A percentile compares a stretch with the other conserved stretches of the same genome.
Evolutionary conservation across 2,797 vertebrate genomes (phyloP).

Genomic region (Menidia menidia): DNA sequence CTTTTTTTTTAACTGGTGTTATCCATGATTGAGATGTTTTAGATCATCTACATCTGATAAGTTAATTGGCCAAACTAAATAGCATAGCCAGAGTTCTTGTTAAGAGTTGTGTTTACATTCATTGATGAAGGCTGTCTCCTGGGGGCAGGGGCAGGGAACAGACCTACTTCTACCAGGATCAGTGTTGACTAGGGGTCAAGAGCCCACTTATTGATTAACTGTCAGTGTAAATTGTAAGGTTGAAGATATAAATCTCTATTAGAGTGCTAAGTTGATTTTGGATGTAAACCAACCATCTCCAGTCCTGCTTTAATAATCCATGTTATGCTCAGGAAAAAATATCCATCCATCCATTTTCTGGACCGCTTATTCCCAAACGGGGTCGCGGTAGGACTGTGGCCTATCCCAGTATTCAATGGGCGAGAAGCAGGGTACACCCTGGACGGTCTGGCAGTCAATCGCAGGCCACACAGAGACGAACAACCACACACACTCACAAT

Average conservation of each 20-base stretch:
- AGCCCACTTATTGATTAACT: constrained; percentile 52
- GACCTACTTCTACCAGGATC: constrained; percentile 46
- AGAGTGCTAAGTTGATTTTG: not conserved
- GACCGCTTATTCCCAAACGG: too few species aligned
- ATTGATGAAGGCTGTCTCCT: constrained; percentile 30
- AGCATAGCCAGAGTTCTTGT: constrained; percentile 20
- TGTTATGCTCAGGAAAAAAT: not conserved
- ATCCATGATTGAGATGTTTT: constrained; percentile 13
- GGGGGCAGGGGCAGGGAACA: constrained; percentile 24
- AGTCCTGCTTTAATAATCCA: not conserved
- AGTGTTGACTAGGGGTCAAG: constrained; percentile 59
- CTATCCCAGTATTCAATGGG: too few species aligned
- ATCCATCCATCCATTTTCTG: too few species aligned
- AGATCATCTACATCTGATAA: constrained; percentile 24
- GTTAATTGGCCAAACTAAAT: constrained; percentile 35
- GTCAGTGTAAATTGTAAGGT: constrained; percentile 47
- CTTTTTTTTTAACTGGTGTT: constrained; percentile 8
- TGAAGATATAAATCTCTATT: not conserved
- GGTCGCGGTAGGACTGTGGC: too few species aligned
- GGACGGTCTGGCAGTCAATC: too few species aligned
- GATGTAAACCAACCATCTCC: not conserved
- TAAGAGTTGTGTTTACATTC: constrained; percentile 55
- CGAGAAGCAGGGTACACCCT: too few species aligned
- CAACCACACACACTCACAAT: too few species aligned
- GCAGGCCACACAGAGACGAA: too few species aligned